Conservation (phyloP, 2,888 invertebrate species). For the Lasioglossum malachurum region DNA sequence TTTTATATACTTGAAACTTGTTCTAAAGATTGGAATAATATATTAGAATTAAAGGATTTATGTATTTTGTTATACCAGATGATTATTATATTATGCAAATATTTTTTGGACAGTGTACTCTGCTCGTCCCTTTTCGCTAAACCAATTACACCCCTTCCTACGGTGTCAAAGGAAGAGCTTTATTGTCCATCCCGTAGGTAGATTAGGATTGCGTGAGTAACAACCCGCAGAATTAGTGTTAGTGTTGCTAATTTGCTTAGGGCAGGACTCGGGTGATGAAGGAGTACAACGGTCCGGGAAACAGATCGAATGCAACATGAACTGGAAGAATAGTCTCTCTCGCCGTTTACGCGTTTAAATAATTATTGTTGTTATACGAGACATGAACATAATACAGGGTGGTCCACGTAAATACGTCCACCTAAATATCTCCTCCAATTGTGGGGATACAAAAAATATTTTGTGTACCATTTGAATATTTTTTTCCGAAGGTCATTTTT, state of each 20-base stretch:
- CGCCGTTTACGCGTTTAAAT: not conserved
- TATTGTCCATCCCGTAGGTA: not conserved
- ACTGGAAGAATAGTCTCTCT: not conserved
- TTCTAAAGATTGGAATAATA: not conserved
- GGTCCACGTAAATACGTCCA: too few species aligned
- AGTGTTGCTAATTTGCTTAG: not conserved
- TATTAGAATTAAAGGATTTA: not conserved
- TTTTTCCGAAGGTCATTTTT: too few species aligned
- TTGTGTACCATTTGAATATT: too few species aligned
- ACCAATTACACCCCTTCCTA: not conserved
- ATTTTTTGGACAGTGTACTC: not conserved
- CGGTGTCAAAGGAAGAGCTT: not conserved
- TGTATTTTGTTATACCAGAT: not conserved
- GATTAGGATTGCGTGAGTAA: constrained; percentile 10
- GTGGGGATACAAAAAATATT: too few species aligned
- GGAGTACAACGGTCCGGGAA: not conserved
- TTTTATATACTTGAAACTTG: too few species aligned
- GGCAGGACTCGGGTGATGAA: not conserved
- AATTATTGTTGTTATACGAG: not conserved
- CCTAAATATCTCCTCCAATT: too few species aligned
- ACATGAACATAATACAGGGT: too few species aligned
- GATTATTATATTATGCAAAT: not conserved
- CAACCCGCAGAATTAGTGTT: constrained; percentile 5
- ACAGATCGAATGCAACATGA: not conserved
- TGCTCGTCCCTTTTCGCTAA: not conserved